phyloP scores from a whole-genome alignment of 2,797 vertebrate genomes.

The Anguilla obscura region DNA sequence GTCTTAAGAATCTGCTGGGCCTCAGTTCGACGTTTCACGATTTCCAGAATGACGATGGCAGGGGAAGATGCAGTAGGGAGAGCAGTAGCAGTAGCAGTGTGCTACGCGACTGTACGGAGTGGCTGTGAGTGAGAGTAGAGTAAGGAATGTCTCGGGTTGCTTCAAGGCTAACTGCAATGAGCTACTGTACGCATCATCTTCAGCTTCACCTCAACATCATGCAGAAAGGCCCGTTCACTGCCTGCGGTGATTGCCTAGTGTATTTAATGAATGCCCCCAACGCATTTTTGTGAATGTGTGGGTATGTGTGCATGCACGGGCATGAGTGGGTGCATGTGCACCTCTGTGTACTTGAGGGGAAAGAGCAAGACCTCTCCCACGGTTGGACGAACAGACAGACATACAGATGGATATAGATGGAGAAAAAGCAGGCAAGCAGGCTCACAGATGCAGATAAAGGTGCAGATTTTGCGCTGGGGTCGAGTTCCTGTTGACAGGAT shows the following conservation, averaged over 20 bases:
- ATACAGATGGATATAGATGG: not conserved
- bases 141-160: not conserved
- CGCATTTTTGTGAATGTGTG: conserved; percentile 6
- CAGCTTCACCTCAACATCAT: not conserved
- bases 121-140: not conserved
- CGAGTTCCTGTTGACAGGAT: not conserved
- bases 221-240: not conserved
- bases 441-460: not conserved
- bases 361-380: too few relatives aligned
- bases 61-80: not conserved
- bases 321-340: not conserved
- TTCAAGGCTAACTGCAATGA: not conserved
- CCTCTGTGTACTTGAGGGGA: not conserved
- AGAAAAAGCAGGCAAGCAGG: not conserved
- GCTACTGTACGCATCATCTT: not conserved
- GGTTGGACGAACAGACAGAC: not conserved
- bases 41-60: not conserved
- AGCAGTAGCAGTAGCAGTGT: not conserved
- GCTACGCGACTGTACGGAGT: not conserved
- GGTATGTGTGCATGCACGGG: not conserved
- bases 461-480: too few relatives aligned
- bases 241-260: not conserved
- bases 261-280: not conserved
- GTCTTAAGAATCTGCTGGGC: not conserved
- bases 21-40: not conserved